Conservation (phyloP, 2,113 vertebrate genomes). For the Antigone vipio region DNA sequence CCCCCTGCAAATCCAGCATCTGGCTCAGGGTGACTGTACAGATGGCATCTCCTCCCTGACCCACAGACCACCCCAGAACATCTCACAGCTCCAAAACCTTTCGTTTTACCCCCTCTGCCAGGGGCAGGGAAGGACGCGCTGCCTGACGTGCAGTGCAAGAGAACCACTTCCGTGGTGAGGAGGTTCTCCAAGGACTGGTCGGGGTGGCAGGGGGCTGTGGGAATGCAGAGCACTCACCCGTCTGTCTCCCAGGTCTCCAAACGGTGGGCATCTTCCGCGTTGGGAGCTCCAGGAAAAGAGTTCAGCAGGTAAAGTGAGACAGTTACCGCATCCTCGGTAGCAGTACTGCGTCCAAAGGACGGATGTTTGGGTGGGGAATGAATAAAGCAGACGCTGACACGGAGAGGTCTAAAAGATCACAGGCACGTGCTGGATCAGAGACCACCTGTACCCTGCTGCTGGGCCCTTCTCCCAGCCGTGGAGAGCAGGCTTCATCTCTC, state of each 20-base stretch:
- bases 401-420: background rate
- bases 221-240: background rate
- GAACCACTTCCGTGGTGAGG: accelerated
- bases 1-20: background rate
- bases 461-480: background rate
- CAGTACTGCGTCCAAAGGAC: background rate
- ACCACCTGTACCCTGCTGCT: background rate
- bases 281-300: conserved; percentile 88
- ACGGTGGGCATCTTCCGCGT: conserved; percentile 90
- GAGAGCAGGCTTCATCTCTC: background rate
- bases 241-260: conserved; percentile 80
- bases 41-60: background rate
- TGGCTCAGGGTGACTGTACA: accelerated
- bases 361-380: background rate
- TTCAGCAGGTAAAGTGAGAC: conserved; percentile 79
- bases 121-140: background rate
- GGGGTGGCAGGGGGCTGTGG: background rate
- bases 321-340: background rate
- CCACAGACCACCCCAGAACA: background rate
- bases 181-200: accelerated
- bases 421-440: background rate
- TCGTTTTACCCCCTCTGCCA: background rate
- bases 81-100: background rate
- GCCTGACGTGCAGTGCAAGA: accelerated
- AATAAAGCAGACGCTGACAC: accelerated